These are phyloP conservation scores for Cataglyphis hispanica DNA, from an alignment of 1,140 invertebrate genomes.

Conservation along the genomic window DNA sequence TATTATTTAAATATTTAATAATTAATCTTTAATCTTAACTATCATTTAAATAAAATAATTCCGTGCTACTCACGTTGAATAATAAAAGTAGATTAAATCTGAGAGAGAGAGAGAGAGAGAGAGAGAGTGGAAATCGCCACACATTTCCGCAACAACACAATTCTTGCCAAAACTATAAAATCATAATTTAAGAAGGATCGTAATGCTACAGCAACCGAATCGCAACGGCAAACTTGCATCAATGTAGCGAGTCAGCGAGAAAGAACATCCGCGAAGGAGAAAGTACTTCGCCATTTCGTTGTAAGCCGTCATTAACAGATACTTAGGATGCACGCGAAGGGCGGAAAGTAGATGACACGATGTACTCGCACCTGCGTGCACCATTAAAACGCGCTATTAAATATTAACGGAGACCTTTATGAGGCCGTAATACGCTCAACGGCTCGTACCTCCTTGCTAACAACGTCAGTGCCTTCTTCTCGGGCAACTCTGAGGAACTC, in stretches of 20 bases:
- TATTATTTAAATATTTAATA: background rate
- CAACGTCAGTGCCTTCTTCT: constrained; percentile 22
- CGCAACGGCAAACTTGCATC: constrained; percentile 4
- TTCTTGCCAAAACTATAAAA: background rate
- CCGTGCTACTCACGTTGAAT: background rate
- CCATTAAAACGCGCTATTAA: constrained; percentile 66
- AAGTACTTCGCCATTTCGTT: constrained; percentile 58
- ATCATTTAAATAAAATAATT: background rate
- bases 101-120: background rate
- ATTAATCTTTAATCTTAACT: background rate
- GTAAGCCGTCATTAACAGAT: constrained; percentile 64
- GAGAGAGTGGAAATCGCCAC: background rate
- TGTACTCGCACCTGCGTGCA: constrained; percentile 68
- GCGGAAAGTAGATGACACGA: constrained; percentile 66
- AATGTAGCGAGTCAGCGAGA: constrained; percentile 2
- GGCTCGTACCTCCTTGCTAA: constrained; percentile 52
- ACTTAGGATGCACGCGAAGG: constrained; percentile 51
- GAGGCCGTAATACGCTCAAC: constrained; percentile 59
- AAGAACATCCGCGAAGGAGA: constrained; percentile 49
- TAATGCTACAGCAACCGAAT: constrained; percentile 26
- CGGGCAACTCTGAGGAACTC: constrained; percentile 48
- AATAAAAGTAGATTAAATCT: background rate
- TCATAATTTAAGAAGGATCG: constrained; percentile 37
- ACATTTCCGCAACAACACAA: background rate
- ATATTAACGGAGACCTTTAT: constrained; percentile 64